Conservation (phyloP, 2,113 vertebrate genomes). For the Cololabis saira region DNA sequence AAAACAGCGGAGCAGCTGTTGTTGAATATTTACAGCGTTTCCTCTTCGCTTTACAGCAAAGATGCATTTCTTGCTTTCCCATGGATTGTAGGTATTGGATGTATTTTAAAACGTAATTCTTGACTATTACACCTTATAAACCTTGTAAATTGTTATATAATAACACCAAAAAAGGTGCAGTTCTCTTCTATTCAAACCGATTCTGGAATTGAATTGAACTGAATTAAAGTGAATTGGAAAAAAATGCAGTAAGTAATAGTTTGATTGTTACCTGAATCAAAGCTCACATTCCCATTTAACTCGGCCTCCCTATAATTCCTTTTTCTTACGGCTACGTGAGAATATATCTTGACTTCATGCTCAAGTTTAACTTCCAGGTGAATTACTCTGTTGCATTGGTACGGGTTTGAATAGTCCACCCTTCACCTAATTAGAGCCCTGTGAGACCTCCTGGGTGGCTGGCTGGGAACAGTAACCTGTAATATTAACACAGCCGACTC, state of each 20-base stretch:
- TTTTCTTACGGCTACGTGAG: conserved; percentile 18
- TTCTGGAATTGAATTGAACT: not conserved
- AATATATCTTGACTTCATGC: conserved; percentile 31
- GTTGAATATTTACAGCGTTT: no score
- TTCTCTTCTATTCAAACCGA: no score
- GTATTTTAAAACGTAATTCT: no score
- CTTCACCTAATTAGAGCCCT: conserved; percentile 68
- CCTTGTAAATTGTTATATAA: no score
- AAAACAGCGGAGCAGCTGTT: no score
- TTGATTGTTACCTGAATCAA: conserved; percentile 4
- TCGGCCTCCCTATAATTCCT: not conserved
- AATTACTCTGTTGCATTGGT: conserved; percentile 57
- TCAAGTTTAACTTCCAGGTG: conserved; percentile 37
- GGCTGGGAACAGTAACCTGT: conserved; percentile 45
- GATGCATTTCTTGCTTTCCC: no score
- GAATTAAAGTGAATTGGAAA: not conserved
- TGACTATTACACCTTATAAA: no score
- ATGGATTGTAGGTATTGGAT: no score
- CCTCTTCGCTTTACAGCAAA: no score
- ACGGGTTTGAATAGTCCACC: conserved; percentile 55
- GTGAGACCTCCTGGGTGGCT: conserved; percentile 50
- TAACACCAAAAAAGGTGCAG: no score
- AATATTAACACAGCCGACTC: conserved; percentile 67
- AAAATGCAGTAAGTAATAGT: no score
- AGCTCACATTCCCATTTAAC: conserved; percentile 1